Conservation (phyloP, 2,888 invertebrate species). For the Neoscelio sp. region DNA sequence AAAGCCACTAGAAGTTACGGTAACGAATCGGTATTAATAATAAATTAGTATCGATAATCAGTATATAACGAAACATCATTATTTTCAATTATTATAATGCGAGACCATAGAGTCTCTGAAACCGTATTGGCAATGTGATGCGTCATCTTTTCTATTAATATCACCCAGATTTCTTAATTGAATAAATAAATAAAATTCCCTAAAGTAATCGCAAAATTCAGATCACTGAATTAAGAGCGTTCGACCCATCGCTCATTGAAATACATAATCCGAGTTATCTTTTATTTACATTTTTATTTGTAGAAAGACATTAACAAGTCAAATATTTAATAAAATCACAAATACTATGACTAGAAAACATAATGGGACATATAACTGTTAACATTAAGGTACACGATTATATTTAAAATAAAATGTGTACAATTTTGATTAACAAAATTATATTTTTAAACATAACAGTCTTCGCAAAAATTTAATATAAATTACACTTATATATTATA, state of each 20-base stretch:
- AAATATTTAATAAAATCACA: too few species aligned
- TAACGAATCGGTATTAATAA: too few species aligned
- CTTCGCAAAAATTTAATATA: too few species aligned
- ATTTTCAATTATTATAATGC: slow-evolving; percentile 3
- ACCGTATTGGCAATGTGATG: slow-evolving; percentile 25
- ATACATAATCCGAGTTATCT: slow-evolving; percentile 16
- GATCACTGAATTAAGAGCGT: slow-evolving; percentile 29
- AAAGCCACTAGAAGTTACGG: too few species aligned
- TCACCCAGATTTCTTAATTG: slow-evolving; percentile 32
- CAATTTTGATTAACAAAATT: too few species aligned
- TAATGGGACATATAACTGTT: not conserved
- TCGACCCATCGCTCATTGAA: slow-evolving; percentile 36
- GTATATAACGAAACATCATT: too few species aligned
- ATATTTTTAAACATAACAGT: too few species aligned
- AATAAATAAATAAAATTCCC: slow-evolving; percentile 33
- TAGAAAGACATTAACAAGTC: too few species aligned
- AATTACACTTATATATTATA: too few species aligned
- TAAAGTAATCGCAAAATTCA: slow-evolving; percentile 26
- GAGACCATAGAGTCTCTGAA: slow-evolving; percentile 8
- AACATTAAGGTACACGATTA: too few species aligned
- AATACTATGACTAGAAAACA: slow-evolving; percentile 14
- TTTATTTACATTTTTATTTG: slow-evolving; percentile 1
- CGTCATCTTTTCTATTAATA: slow-evolving; percentile 27
- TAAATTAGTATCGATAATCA: too few species aligned
- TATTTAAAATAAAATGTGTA: too few species aligned